These are phyloP conservation scores for Azemiops feae DNA, from an alignment of 2,113 vertebrate species.

Conservation along the genomic window DNA sequence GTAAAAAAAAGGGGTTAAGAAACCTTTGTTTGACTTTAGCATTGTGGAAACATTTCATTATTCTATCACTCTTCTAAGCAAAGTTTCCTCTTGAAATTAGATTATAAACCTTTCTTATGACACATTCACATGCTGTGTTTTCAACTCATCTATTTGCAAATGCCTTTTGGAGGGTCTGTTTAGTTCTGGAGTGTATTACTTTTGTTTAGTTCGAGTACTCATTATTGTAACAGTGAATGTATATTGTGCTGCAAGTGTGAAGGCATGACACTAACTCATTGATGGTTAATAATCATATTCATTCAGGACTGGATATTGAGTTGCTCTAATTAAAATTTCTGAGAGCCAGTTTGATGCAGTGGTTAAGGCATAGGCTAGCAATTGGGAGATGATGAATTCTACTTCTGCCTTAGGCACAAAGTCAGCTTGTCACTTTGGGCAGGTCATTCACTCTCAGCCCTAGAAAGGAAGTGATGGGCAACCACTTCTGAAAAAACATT, in stretches of 20 bases:
- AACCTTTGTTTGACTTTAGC: conserved; percentile 4
- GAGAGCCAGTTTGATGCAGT: not conserved
- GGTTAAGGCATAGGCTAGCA: not conserved
- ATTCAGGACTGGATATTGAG: not conserved
- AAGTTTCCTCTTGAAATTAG: not conserved
- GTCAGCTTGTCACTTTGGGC: not conserved
- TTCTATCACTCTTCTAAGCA: fast-evolving
- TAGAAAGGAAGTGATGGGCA: not conserved
- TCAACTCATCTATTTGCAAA: conserved; percentile 13
- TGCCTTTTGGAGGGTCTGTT: not conserved
- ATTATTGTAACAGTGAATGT: not conserved
- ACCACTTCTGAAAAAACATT: not conserved
- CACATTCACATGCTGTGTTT: fast-evolving
- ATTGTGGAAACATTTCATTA: fast-evolving
- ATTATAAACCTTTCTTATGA: not conserved
- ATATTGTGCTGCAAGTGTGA: not conserved
- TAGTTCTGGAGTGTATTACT: not conserved
- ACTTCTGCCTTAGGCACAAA: not conserved
- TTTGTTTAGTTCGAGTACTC: not conserved
- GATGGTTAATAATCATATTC: not conserved
- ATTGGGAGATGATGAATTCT: not conserved
- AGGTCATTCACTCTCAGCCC: not conserved
- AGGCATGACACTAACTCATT: not conserved
- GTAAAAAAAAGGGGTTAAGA: conserved; percentile 20
- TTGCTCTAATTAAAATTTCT: not conserved